A percentile compares a stretch with the other conserved stretches of the same genome.
phyloP scores from a whole-genome alignment of 2,797 vertebrate genomes.

The Betta splendens region DNA sequence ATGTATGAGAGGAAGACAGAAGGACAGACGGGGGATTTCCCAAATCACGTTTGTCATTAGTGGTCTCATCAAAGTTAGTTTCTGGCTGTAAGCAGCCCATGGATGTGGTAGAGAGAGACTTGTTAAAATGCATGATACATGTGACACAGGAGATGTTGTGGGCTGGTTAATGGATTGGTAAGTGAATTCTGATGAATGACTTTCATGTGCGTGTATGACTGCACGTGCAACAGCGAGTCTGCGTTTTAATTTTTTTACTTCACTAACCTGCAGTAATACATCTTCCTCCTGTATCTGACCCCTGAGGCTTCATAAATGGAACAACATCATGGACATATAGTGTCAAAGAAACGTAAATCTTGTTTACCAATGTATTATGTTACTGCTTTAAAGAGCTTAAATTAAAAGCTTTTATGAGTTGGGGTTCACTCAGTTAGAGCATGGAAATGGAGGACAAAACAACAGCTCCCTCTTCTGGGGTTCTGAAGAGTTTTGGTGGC shows the following conservation, averaged over 20 bases:
- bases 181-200: slow-evolving; percentile 68
- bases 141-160: slow-evolving; percentile 38
- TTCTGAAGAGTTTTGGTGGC: slow-evolving; percentile 52
- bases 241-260: slow-evolving; percentile 51
- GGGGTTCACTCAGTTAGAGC: slow-evolving; percentile 17
- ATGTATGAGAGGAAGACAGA: slow-evolving; percentile 53
- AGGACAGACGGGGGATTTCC: slow-evolving; percentile 43
- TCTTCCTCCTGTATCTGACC: slow-evolving; percentile 13
- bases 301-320: slow-evolving; percentile 39
- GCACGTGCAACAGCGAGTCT: slow-evolving; percentile 1
- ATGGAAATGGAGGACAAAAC: slow-evolving; percentile 33
- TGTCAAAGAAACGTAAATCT: slow-evolving; percentile 28
- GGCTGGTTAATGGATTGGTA: slow-evolving; percentile 56
- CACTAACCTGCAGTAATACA: slow-evolving; percentile 49
- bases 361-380: slow-evolving; percentile 54
- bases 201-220: slow-evolving; percentile 41
- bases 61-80: slow-evolving; percentile 66
- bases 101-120: slow-evolving; percentile 23
- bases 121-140: slow-evolving; percentile 41
- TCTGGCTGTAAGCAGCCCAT: slow-evolving; percentile 65
- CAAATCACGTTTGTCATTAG: slow-evolving; percentile 74
- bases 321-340: slow-evolving; percentile 28
- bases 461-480: slow-evolving; percentile 71
- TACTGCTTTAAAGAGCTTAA: slow-evolving; percentile 24
- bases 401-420: slow-evolving; percentile 15